Evolutionary conservation across 2,888 invertebrate species (phyloP).

Genomic region (Mechanitis messenoides): DNA sequence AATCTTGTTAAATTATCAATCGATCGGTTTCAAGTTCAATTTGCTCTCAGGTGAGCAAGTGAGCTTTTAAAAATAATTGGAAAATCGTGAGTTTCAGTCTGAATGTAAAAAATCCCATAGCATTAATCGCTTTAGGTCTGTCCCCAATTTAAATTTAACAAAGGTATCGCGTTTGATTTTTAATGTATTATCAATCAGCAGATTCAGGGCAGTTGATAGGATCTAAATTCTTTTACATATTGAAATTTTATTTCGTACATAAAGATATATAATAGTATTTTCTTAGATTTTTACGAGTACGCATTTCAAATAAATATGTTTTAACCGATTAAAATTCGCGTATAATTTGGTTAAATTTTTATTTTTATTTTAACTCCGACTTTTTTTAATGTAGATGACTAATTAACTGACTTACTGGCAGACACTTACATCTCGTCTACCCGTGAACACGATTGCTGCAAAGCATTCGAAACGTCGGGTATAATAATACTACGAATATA

Average conservation of each 20-base stretch:
- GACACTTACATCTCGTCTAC: too few species aligned
- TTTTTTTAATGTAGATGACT: too few species aligned
- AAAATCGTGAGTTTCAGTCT: slow-evolving; percentile 13
- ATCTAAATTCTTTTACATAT: not conserved
- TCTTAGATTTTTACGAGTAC: too few species aligned
- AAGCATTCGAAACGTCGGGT: too few species aligned
- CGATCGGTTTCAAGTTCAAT: slow-evolving; percentile 7
- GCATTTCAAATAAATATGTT: too few species aligned
- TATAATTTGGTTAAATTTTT: too few species aligned
- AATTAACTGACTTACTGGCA: too few species aligned
- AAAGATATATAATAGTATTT: too few species aligned
- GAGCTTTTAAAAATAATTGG: slow-evolving; percentile 10
- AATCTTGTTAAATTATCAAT: not conserved
- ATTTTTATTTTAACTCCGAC: too few species aligned
- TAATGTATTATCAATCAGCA: slow-evolving; percentile 6
- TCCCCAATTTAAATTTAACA: slow-evolving; percentile 20
- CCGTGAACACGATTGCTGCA: too few species aligned
- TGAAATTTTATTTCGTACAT: not conserved
- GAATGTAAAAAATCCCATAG: slow-evolving; percentile 15
- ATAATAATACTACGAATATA: too few species aligned
- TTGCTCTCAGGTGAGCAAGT: slow-evolving; percentile 9
- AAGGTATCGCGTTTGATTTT: slow-evolving; percentile 16
- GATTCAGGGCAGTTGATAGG: not conserved
- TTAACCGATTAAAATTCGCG: too few species aligned
- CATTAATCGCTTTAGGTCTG: slow-evolving; percentile 19